A percentile compares a stretch with the other conserved stretches of the same genome.
phyloP scores from a whole-genome alignment of 2,797 vertebrate genomes.

The Cetoscarus ocellatus region DNA sequence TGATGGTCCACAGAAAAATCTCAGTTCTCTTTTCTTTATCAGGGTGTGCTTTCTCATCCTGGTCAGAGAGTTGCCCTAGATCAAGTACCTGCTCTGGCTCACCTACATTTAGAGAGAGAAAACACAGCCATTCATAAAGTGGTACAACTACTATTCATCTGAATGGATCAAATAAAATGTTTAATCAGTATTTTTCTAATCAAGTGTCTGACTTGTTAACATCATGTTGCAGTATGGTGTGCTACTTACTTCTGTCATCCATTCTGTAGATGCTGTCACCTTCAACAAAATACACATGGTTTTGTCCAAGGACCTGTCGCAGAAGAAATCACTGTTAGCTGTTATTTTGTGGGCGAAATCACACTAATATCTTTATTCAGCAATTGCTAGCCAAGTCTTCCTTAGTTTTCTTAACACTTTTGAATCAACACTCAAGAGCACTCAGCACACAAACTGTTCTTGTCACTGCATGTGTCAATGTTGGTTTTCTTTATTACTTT shows the following conservation, averaged over 20 bases:
- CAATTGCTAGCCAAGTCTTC: neutral
- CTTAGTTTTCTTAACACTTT: too few species aligned
- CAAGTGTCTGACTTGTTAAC: neutral
- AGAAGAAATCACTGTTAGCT: constrained; percentile 26
- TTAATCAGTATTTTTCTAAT: neutral
- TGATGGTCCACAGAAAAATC: constrained; percentile 78
- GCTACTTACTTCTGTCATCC: constrained; percentile 77
- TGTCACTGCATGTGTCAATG: neutral
- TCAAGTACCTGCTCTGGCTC: constrained; percentile 85
- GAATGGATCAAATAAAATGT: neutral
- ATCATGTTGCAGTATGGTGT: neutral
- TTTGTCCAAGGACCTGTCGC: constrained; percentile 84
- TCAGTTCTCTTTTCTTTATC: constrained; percentile 64
- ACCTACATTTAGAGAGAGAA: constrained; percentile 67
- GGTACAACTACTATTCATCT: neutral
- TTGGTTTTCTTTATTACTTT: neutral
- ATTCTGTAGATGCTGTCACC: constrained; percentile 88
- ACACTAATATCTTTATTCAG: neutral
- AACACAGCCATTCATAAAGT: constrained; percentile 27
- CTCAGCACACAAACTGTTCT: too few species aligned
- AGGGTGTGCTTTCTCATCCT: constrained; percentile 21
- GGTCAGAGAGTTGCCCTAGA: constrained; percentile 49
- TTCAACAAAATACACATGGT: constrained; percentile 90
- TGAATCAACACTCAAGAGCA: too few species aligned
- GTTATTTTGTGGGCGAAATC: neutral